Evolutionary conservation across 1,140 invertebrate species (phyloP).

Genomic region (Sarcophaga bullata): DNA sequence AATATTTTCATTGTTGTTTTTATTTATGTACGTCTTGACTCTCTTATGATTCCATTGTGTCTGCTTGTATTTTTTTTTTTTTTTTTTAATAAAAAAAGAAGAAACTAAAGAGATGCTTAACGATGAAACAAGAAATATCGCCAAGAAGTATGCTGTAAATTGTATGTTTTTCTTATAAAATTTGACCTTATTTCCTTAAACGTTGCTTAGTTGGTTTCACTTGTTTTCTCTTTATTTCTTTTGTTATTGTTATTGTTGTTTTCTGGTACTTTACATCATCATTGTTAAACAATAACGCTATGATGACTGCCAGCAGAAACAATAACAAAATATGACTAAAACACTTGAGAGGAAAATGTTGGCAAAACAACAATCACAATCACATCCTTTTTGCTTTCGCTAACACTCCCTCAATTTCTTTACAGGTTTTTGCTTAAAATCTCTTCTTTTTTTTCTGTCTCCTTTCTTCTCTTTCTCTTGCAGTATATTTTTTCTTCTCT

Average conservation of each 20-base stretch:
- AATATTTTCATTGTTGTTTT: background rate
- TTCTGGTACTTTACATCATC: background rate
- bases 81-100: background rate
- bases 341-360: too few species aligned
- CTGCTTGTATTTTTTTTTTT: background rate
- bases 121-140: background rate
- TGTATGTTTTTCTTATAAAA: background rate
- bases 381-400: too few species aligned
- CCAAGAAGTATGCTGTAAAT: background rate
- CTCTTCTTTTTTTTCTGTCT: too few species aligned
- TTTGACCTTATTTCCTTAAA: conserved; percentile 24
- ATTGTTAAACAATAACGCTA: background rate
- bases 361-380: too few species aligned
- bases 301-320: background rate
- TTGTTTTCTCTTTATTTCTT: too few species aligned
- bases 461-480: too few species aligned
- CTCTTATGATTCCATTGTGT: background rate
- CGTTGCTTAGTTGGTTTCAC: background rate
- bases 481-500: too few species aligned
- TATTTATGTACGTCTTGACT: background rate
- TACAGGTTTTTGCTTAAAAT: background rate
- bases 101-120: background rate
- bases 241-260: too few species aligned
- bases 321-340: too few species aligned
- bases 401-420: background rate